Percentiles rank a stretch among this genome's conserved stretches.
Evolutionary conservation across 1,140 invertebrate genomes (phyloP).

Genomic region (Zaprionus tsacasi): DNA sequence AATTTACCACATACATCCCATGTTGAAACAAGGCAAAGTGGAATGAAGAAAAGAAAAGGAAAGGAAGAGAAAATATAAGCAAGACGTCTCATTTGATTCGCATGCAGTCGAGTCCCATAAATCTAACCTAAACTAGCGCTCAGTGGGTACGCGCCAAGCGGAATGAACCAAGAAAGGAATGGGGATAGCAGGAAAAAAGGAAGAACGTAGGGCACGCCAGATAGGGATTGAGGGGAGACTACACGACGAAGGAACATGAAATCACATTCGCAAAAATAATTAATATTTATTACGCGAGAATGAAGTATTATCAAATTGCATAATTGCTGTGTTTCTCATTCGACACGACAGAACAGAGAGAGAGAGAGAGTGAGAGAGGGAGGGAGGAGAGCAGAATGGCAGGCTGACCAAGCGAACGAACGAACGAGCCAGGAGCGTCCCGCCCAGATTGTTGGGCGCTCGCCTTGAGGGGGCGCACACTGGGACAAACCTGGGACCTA

Average conservation of each 20-base stretch:
- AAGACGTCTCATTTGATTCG: constrained; percentile 69
- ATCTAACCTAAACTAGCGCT: constrained; percentile 71
- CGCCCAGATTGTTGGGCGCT: constrained; percentile 20
- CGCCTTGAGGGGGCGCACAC: constrained; percentile 8
- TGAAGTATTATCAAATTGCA: constrained; percentile 83
- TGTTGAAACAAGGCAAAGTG: not conserved
- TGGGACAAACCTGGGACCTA: constrained; percentile 40
- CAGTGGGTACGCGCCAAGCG: constrained; percentile 28
- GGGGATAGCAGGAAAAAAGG: constrained; percentile 6
- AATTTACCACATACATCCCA: not conserved
- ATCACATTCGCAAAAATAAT: constrained; percentile 81
- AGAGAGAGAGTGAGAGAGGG: constrained; percentile 1
- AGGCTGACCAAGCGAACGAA: constrained; percentile 12
- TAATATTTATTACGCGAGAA: constrained; percentile 82
- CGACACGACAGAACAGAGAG: constrained; percentile 65
- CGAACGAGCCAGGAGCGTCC: constrained; percentile 26
- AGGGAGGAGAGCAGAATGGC: not conserved
- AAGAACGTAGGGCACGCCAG: not conserved
- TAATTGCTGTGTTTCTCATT: constrained; percentile 82
- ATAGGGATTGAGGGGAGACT: not conserved
- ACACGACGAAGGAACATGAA: constrained; percentile 53
- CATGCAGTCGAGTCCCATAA: constrained; percentile 58
- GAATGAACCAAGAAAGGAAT: not conserved
- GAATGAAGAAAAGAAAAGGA: not conserved
- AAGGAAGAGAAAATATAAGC: not conserved